Base-by-base conservation (phyloP, 2,113 vertebrate species). In the Channa argus region DNA sequence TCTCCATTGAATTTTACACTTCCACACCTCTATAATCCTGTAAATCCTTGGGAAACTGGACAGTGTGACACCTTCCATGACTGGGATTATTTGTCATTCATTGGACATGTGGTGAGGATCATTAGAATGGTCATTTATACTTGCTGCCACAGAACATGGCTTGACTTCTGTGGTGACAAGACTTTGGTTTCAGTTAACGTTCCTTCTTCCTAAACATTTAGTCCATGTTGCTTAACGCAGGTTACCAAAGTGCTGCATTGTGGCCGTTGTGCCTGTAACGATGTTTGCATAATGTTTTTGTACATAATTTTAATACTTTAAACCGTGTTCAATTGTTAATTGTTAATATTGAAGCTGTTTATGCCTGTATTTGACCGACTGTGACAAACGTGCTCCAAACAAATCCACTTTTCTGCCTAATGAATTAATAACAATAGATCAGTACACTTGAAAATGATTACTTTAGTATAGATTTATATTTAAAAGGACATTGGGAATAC, bases 381-480 rank as follows among this genome's bases (percentile, higher is more conserved):
- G 83, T 87, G 85, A 88, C 64, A 66, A 66, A 69, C 38, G 39
- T 83, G 38, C 79, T 66, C 50, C 15, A 55, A 12, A 72, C 39
- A 74, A 77, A 88, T 75, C 34, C 47, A 74, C 49, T 63, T 86
- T 44, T 82, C 68, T 55, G 73, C 69, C 63, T 77, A 24, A 76
- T 60, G 53, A 0, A 6, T 65, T 55, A 61, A 15, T 61, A 52
- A 77, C 46, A 65, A n/a, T 63, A 80, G 36, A 79, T 83, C 41
- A 72, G 52, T 74, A 58, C 50, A 76, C 76, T 82, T 85, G 60
- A 74, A 67, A 54, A 43, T 62, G 3, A 81, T 72, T 69, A 51
- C 51, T 12, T 81, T 36, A 76, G n/a, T 86, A 59, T 8, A 8
- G 53, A 71, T 78, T 68, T 82, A 63, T 84, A 86, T 88, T 86